A percentile compares a stretch with the other conserved stretches of the same genome.
These are phyloP conservation scores for Diorhabda carinulata DNA, from an alignment of 1,140 invertebrate genomes.

Conservation along the genomic window DNA sequence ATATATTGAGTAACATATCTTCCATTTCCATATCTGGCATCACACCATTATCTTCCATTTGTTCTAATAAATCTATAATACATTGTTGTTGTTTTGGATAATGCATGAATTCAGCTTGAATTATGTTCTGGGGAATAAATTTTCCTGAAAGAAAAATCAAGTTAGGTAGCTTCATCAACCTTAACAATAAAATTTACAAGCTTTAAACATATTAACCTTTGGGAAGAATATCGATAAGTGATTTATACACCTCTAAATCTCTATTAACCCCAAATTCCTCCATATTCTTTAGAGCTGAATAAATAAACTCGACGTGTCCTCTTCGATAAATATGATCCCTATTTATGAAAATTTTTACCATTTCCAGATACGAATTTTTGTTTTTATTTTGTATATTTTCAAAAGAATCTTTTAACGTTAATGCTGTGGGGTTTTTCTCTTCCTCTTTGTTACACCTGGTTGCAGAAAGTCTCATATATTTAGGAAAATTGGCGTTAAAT, in stretches of 20 bases:
- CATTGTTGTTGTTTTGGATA: conserved; percentile 94
- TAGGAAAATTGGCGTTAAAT: conserved; percentile 7
- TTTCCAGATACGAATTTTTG: conserved; percentile 69
- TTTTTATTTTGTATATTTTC: conserved; percentile 59
- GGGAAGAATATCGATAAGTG: conserved; percentile 85
- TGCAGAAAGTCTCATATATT: conserved; percentile 16
- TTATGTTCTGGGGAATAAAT: conserved; percentile 75
- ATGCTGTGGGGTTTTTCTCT: conserved; percentile 15
- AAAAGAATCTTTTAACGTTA: conserved; percentile 47
- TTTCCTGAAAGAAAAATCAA: conserved; percentile 45
- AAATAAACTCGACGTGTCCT: conserved; percentile 92
- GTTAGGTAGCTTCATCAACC: too few species aligned
- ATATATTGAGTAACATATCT: conserved; percentile 74
- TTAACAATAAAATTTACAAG: neutral
- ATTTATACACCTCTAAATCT: conserved; percentile 90
- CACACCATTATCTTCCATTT: conserved; percentile 90
- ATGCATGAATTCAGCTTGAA: conserved; percentile 85
- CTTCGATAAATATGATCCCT: conserved; percentile 57
- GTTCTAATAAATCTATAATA: conserved; percentile 76
- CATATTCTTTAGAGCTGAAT: conserved; percentile 82
- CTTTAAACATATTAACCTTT: conserved; percentile 58
- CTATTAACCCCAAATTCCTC: conserved; percentile 85
- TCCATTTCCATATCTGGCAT: conserved; percentile 88
- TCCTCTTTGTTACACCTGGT: conserved; percentile 16
- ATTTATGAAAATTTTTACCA: conserved; percentile 67